Evolutionary conservation across 2,797 vertebrate genomes (phyloP), one percentile per base, ranked within the genome.

Genomic region (Hafferia zeledoni): DNA sequence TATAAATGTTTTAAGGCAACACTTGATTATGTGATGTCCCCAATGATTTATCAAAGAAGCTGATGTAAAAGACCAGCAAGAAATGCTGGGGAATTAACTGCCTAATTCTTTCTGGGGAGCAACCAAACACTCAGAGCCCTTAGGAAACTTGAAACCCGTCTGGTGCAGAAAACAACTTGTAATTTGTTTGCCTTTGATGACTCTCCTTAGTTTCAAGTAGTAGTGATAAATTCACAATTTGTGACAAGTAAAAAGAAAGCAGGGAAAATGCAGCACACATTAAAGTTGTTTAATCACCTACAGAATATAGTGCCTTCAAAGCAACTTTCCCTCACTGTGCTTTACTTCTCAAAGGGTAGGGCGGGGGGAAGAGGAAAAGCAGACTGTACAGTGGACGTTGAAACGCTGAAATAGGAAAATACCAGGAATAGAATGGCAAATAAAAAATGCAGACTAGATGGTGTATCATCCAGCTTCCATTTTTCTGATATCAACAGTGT

Each of bases 1-100:
- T 78, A 94, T 96, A 95, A 97, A 97, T 92, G 93, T 95, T 97
- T 98, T 96, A 97, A 50, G 52, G 96, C 74, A 87, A 90, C 55
- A 80, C 87, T 96, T 97, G 96, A 96, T 93, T 95, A 96, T 89
- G 67, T 57, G n/a, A 50, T 6, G 61, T 98, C 98, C 97, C 97
- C 86, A 90, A 95, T 96, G 97, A 97, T 97, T 98, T 97, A 97
- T 97, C 97, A 95, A 95, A 95, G 93, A 91, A 95, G 94, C 91
- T 98, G 97, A 98, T 97, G 96, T 97, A 97, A 97, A 98, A 97
- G 95, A 94, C 82, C 87, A 80, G 95, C 83, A 97, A 98, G 96
- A 98, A 94, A 76, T 49, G 17, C 93, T 55, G 63, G 68, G 70
- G 94, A 96, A 94, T 94, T 96, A 96, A 96, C 87, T 70, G 57